Conservation (phyloP, 1,140 invertebrate species). For the Bemisia tabaci region DNA sequence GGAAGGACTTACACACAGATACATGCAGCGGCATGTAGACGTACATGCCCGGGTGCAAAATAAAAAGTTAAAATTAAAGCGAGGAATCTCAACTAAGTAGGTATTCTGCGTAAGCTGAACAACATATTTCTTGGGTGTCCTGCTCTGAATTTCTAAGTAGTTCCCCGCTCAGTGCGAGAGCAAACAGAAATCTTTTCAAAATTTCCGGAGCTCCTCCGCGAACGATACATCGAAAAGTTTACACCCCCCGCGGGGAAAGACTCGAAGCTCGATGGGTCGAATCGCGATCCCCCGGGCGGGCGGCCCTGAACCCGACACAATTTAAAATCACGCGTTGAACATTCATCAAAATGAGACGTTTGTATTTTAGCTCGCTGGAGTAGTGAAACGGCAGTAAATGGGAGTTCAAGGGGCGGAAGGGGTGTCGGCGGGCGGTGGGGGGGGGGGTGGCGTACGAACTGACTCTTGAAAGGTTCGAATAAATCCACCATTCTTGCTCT, state of each 20-base stretch:
- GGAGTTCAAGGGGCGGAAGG: conserved; percentile 13
- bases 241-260: no score
- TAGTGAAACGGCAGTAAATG: not conserved
- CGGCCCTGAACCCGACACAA: not conserved
- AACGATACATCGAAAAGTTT: no score
- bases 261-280: no score
- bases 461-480: conserved; percentile 13
- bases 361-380: not conserved
- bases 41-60: not conserved
- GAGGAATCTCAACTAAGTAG: not conserved
- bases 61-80: not conserved
- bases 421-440: conserved; percentile 17
- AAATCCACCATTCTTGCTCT: not conserved
- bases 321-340: not conserved
- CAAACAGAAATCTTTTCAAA: not conserved
- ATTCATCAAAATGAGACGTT: not conserved
- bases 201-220: not conserved
- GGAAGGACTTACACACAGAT: no score
- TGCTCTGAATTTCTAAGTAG: not conserved
- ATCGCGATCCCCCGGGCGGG: no score
- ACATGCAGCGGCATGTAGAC: no score
- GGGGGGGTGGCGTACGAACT: conserved; percentile 10
- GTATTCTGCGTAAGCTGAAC: not conserved
- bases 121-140: not conserved
- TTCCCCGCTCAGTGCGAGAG: not conserved